Conservation (phyloP, 2,797 vertebrate genomes). For the Margarornis squamiger region DNA sequence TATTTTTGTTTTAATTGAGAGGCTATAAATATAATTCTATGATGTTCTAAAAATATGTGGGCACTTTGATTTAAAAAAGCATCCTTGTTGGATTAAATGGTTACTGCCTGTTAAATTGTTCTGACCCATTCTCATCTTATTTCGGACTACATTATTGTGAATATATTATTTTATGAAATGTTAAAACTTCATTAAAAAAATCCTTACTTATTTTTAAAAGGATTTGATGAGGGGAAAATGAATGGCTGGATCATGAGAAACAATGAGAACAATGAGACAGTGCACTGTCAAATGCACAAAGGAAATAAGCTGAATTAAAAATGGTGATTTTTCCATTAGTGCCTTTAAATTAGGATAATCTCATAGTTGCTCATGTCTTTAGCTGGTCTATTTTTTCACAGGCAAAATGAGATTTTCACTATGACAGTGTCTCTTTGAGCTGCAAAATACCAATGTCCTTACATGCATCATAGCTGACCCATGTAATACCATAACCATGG, state of each 20-base stretch:
- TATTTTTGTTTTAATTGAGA: conserved; percentile 16
- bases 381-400: background rate
- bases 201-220: background rate
- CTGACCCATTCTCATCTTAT: background rate
- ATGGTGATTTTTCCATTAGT: background rate
- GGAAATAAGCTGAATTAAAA: conserved; percentile 31
- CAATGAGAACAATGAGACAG: background rate
- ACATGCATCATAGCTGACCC: conserved; percentile 36
- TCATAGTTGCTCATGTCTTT: background rate
- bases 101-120: background rate
- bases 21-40: background rate
- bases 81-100: background rate
- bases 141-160: background rate
- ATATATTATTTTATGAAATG: background rate
- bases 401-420: conserved; percentile 2
- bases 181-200: background rate
- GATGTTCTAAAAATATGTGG: background rate
- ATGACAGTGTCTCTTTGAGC: background rate
- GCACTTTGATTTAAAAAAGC: background rate
- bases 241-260: background rate
- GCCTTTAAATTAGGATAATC: conserved; percentile 11
- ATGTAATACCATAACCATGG: background rate
- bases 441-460: conserved; percentile 37
- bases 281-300: background rate
- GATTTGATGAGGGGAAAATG: background rate